Base-by-base conservation (phyloP, 2,797 vertebrate species). In the Malacoraja senta region DNA sequence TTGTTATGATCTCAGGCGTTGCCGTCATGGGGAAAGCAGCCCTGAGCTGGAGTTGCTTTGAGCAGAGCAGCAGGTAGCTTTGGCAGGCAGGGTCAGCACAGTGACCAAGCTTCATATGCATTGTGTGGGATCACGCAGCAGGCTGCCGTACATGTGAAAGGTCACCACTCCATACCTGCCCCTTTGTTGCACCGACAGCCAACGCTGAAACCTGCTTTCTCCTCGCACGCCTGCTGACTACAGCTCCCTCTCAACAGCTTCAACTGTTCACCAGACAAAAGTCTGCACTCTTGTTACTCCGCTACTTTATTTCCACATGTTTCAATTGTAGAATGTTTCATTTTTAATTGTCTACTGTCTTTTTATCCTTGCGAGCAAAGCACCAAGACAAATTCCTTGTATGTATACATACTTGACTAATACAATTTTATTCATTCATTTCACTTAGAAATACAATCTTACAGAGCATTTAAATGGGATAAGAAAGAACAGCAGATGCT, bases 1-100 rank as follows among this genome's bases (percentile, higher is more conserved):
- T 94, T 53, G 6, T 96, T 95, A 96, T 96, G 97, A 96, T 97
- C 96, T 94, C 93, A 93, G 93, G 95, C 95, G 93, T 96, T 96
- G 94, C 96, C 90, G 76, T 74, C 90, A 76, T 92, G 53, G 91
- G 65, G 93, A 83, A 94, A 94, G 95, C 94, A 94, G 93, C 94
- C 95, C 93, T 93, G 96, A 95, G 94, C 95, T 95, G 96, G 95
- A 95, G 44, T 93, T 94, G 93, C 94, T 96, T 98, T 98, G 97
- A 97, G 95, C 93, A 35, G 94, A 97, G 95, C 97, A 97, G 97
- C 97, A 97, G 97, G 97, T 97, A 97, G 96, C 96, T 78, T 92
- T 93, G 95, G 96, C 97, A 95, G 96, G 96, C 96, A 95, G 96
- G 96, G 96, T 97, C 97, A 97, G 95, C 93, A 76, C 65, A 86